Evolutionary conservation across 2,113 vertebrate genomes (phyloP), one percentile per base, ranked within the genome.

Genomic region (Theristicus caerulescens): DNA sequence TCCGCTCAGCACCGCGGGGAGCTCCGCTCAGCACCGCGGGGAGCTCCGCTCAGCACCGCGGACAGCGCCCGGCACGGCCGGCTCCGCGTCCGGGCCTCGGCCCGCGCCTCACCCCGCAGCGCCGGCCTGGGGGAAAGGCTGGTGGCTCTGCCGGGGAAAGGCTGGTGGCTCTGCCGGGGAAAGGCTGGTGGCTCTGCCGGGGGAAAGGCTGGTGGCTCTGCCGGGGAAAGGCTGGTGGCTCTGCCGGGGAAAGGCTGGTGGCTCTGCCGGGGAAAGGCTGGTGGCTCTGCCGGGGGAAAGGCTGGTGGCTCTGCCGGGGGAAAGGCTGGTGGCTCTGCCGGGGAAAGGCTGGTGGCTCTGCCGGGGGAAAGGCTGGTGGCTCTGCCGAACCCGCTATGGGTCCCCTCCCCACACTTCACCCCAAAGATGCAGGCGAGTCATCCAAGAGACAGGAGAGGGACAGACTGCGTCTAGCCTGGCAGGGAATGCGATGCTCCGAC

Each of bases 1-100:
- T 62, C 71, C 3, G 22, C 24, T 38, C 59, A 2, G 10, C 18
- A 4, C 1, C 0, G 1, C 19, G 55, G 2, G 6, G 24, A 47
- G n/a, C 18, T 27, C 49, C 7, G 14, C 21, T 18, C 83, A 46
- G 82, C 82, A 73, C 84, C 44, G 20, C 27, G 55, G 58, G 8
- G 4, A 16, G 22, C 13, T 38, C 42, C 22, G 6, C 10, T 61
- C 62, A 17, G 38, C 47, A 21, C 67, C 57, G 11, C 57, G 80
- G 62, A 6, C 42, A 57, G 70, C 71, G 47, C 20, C 46, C 46
- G 7, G 46, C 13, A 40, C 10, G 18, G 13, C 58, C 21, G 57
- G 57, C 55, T 44, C 54, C 54, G 29, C 40, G 29, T 26, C 42
- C 27, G 14, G 34, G 51, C 47, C 49, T 9, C 12, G 55, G 18